Percentiles rank a stretch among this genome's conserved stretches.
phyloP scores from a whole-genome alignment of 2,888 invertebrate species.

The Lasiommata megera region DNA sequence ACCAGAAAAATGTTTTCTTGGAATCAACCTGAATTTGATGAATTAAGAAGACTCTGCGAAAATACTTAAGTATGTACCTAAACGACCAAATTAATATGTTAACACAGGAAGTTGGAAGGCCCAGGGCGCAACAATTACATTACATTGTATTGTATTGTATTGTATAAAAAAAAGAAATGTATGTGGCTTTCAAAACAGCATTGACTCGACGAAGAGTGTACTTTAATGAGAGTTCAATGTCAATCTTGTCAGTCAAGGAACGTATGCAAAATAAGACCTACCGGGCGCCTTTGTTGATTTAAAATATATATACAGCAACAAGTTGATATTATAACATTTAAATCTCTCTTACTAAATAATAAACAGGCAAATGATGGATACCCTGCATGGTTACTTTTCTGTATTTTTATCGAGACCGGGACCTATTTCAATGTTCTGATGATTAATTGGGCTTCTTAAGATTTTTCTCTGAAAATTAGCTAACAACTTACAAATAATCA shows the following conservation, averaged over 20 bases:
- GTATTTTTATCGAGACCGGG: too few species aligned
- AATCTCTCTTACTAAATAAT: too few species aligned
- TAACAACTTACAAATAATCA: too few species aligned
- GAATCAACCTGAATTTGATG: not conserved
- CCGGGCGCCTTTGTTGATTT: conserved; percentile 8
- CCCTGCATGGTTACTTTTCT: too few species aligned
- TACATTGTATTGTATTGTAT: conserved; percentile 4
- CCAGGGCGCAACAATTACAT: not conserved
- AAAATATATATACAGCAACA: not conserved
- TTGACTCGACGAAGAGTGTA: conserved; percentile 35
- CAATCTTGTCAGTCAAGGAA: conserved; percentile 55
- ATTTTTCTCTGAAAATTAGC: too few species aligned
- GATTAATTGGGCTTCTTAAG: not conserved
- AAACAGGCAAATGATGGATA: too few species aligned
- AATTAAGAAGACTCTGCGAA: not conserved
- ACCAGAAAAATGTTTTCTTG: not conserved
- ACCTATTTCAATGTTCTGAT: too few species aligned
- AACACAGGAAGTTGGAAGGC: conserved; percentile 4
- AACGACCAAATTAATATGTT: conserved; percentile 1
- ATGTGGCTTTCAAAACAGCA: conserved; percentile 28
- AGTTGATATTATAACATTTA: not conserved
- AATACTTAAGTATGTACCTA: not conserved
- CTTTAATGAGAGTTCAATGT: conserved; percentile 66
- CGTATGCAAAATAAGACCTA: conserved; percentile 38
- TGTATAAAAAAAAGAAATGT: conserved; percentile 28